Evolutionary conservation across 2,888 invertebrate species (phyloP).

Genomic region (Suillia variegata): DNA sequence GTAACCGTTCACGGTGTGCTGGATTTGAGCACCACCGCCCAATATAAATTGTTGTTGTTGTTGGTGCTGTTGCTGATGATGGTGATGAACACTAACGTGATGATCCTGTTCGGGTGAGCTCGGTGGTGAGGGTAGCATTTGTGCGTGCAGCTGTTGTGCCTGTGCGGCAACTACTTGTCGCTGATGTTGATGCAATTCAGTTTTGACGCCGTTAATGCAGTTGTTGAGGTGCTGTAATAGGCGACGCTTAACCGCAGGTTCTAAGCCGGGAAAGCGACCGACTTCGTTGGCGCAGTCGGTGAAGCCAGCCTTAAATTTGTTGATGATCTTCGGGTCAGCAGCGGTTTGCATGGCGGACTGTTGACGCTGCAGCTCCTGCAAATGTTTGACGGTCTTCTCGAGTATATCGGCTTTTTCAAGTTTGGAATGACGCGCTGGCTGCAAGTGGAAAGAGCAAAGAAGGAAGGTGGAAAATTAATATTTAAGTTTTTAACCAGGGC

Average conservation of each 20-base stretch:
- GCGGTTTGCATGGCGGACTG: constrained; percentile 82
- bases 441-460: constrained; percentile 59
- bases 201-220: constrained; percentile 65
- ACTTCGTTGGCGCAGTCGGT: constrained; percentile 88
- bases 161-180: constrained; percentile 45
- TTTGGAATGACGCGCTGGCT: constrained; percentile 92
- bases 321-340: constrained; percentile 81
- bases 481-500: constrained; percentile 29
- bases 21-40: constrained; percentile 48
- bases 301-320: constrained; percentile 86
- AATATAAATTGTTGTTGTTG: constrained; percentile 27
- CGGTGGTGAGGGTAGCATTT: constrained; percentile 65
- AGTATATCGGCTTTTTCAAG: constrained; percentile 95
- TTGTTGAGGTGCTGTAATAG: constrained; percentile 78
- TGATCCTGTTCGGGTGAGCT: constrained; percentile 59
- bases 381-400: constrained; percentile 92
- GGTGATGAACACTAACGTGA: constrained; percentile 46
- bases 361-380: constrained; percentile 87
- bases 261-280: constrained; percentile 74
- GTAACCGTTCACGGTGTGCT: constrained; percentile 64
- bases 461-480: neutral
- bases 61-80: constrained; percentile 33
- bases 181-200: constrained; percentile 55
- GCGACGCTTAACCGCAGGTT: constrained; percentile 73
- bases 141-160: constrained; percentile 63